Percentiles rank a stretch among this genome's conserved stretches.
These are phyloP conservation scores for Nasonia longicornis DNA, from an alignment of 1,140 invertebrate genomes.

Conservation along the genomic window DNA sequence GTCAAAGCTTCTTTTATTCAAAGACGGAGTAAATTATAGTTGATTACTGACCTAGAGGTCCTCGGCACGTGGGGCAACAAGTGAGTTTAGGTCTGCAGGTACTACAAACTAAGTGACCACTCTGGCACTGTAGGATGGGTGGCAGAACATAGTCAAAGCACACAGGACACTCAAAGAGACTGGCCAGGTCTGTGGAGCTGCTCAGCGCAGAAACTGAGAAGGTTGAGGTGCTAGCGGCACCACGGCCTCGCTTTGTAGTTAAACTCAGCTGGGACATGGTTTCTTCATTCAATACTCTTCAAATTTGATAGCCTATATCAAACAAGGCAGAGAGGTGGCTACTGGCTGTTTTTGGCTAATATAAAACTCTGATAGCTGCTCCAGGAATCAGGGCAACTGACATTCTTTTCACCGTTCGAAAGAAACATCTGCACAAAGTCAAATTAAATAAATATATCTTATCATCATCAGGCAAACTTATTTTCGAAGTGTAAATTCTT, in stretches of 20 bases:
- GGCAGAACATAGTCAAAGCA: constrained; percentile 99
- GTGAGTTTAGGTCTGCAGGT: constrained; percentile 96
- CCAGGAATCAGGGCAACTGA: constrained; percentile 2
- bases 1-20: not conserved
- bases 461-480: not conserved
- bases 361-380: not conserved
- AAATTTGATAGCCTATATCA: constrained; percentile 15
- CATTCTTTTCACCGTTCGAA: not conserved
- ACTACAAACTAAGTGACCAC: constrained; percentile 91
- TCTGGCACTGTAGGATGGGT: constrained; percentile 91
- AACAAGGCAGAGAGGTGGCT: constrained; percentile 6
- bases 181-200: constrained; percentile 87
- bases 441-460: not conserved
- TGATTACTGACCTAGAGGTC: constrained; percentile 78
- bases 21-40: not conserved
- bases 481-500: too few relatives aligned
- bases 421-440: not conserved
- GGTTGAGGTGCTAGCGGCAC: constrained; percentile 64
- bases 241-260: constrained; percentile 65
- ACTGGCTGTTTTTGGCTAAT: not conserved
- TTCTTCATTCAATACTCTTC: constrained; percentile 31
- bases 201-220: constrained; percentile 64
- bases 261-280: constrained; percentile 67
- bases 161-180: constrained; percentile 98
- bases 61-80: constrained; percentile 97